A percentile compares a stretch with the other conserved stretches of the same genome.
Evolutionary conservation across 2,888 invertebrate genomes (phyloP).

Genomic region (Agonopterix heracliana): DNA sequence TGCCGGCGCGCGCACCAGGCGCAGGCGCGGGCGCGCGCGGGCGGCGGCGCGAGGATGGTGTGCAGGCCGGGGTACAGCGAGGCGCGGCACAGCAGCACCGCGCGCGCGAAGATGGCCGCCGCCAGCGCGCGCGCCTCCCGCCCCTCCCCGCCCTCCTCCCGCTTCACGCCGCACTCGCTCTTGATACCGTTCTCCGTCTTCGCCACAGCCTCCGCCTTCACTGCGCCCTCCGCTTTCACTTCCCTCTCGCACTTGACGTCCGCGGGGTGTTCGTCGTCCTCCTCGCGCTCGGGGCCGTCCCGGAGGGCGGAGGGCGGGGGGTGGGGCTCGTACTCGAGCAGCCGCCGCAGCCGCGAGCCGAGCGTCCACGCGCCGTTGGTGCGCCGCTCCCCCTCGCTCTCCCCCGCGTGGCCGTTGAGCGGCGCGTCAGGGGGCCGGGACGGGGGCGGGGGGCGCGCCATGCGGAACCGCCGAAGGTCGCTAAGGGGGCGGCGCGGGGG

Average conservation of each 20-base stretch:
- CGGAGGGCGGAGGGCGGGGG: background rate
- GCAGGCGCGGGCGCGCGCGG: slow-evolving; percentile 5
- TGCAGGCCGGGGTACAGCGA: slow-evolving; percentile 77
- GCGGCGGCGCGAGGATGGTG: slow-evolving; percentile 69
- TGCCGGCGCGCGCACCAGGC: slow-evolving; percentile 40
- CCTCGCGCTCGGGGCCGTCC: slow-evolving; percentile 8
- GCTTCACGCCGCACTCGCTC: slow-evolving; percentile 10
- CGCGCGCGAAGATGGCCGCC: slow-evolving; percentile 63
- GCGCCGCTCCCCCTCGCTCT: slow-evolving; percentile 1
- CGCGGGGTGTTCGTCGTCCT: slow-evolving; percentile 4
- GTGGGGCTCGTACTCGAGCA: slow-evolving; percentile 8
- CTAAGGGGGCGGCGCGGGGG: slow-evolving; percentile 15
- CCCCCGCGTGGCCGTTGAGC: slow-evolving; percentile 3
- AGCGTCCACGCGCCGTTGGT: slow-evolving; percentile 14
- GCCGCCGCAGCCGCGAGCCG: slow-evolving; percentile 10
- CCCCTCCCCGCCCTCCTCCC: slow-evolving; percentile 15
- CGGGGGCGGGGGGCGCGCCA: slow-evolving; percentile 2
- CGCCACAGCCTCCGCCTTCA: slow-evolving; percentile 9
- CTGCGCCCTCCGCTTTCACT: slow-evolving; percentile 5
- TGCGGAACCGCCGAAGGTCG: background rate
- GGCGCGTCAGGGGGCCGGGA: slow-evolving; percentile 1
- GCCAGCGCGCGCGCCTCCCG: slow-evolving; percentile 60
- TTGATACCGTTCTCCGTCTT: slow-evolving; percentile 9
- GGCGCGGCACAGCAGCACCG: slow-evolving; percentile 62
- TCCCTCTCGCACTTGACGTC: background rate